Evolutionary conservation across 2,113 vertebrate genomes (phyloP), one percentile per base, ranked within the genome.

Genomic region (Zosterops hypoxanthus): DNA sequence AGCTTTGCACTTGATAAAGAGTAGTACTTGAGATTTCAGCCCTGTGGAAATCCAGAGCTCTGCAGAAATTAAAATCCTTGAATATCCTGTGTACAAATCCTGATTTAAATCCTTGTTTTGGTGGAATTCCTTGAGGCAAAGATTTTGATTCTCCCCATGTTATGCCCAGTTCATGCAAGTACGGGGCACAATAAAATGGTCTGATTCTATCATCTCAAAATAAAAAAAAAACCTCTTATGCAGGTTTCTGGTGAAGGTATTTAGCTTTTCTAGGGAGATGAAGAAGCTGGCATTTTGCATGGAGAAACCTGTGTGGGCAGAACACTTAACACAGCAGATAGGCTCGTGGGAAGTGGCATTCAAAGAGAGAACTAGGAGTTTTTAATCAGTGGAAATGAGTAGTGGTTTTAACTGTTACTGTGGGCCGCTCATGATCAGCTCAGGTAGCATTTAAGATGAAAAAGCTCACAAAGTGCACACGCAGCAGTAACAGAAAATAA

Each of bases 311-410:
- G 82, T 77, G 90, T 96, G 82, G 95, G 92, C 79, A 94, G 90
- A 93, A 78, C 55, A 73, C 83, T 94, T 93, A 95, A 60, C 95
- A 86, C 82, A 83, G 59, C 94, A 96, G 95, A 96, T 21, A 95
- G 64, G 96, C 86, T 81, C 66, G 92, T 94, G 88, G 95, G 96
- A 95, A 93, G 96, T 94, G 92, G 76, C 91, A 95, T 95, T 95
- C 59, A 88, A 70, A 75, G 79, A 72, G 28, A 80, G 95, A 91
- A 90, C 90, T 91, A 33, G 44, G 65, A 96, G 79, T 59, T 86
- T 95, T 83, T 95, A 92, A 83, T 91, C 85, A 92, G 85, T 86
- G 66, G 47, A 78, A 83, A 86, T 49, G 68, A 25, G 82, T 90
- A n/a, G 36, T 65, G n/a, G 20, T 89, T 96, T 87, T 85, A 88